phyloP scores from a whole-genome alignment of 2,888 invertebrate genomes.

The Erebia aethiops region DNA sequence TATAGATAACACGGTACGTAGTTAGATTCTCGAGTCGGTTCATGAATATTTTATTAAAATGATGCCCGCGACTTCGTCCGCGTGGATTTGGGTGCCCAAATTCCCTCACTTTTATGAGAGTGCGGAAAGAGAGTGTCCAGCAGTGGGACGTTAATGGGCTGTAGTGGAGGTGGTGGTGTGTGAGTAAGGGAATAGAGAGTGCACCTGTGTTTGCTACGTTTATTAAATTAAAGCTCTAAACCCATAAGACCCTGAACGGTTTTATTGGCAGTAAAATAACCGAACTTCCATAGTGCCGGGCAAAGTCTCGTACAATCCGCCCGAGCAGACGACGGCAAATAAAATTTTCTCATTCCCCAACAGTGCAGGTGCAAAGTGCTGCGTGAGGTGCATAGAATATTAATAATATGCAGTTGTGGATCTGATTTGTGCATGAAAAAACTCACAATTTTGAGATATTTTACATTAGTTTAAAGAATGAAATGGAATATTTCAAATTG shows the following conservation, averaged over 20 bases:
- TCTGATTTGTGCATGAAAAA: slow-evolving; percentile 9
- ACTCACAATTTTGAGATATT: too few relatives aligned
- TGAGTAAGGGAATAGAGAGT: too few relatives aligned
- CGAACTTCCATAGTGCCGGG: slow-evolving; percentile 39
- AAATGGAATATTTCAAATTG: not conserved
- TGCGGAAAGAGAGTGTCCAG: too few relatives aligned
- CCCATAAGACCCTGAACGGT: slow-evolving; percentile 13
- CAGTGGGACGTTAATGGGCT: too few relatives aligned
- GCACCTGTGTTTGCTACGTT: not conserved
- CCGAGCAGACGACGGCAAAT: slow-evolving; percentile 46
- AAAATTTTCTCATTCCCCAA: slow-evolving; percentile 51
- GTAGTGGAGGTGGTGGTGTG: too few relatives aligned
- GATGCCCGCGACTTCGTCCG: too few relatives aligned
- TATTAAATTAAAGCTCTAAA: not conserved
- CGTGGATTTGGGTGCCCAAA: too few relatives aligned
- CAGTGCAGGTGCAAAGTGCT: slow-evolving; percentile 43
- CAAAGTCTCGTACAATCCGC: slow-evolving; percentile 37
- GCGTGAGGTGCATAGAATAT: slow-evolving; percentile 47
- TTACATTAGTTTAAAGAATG: too few relatives aligned
- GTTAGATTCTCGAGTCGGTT: too few relatives aligned
- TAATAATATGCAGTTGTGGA: slow-evolving; percentile 19
- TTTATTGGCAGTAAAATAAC: slow-evolving; percentile 17
- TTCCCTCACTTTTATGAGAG: too few relatives aligned
- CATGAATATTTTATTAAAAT: too few relatives aligned
- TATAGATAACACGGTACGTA: too few relatives aligned